Evolutionary conservation across 1,140 invertebrate genomes (phyloP), one percentile per base, ranked within the genome.

Genomic region (Ceratina japonica): DNA sequence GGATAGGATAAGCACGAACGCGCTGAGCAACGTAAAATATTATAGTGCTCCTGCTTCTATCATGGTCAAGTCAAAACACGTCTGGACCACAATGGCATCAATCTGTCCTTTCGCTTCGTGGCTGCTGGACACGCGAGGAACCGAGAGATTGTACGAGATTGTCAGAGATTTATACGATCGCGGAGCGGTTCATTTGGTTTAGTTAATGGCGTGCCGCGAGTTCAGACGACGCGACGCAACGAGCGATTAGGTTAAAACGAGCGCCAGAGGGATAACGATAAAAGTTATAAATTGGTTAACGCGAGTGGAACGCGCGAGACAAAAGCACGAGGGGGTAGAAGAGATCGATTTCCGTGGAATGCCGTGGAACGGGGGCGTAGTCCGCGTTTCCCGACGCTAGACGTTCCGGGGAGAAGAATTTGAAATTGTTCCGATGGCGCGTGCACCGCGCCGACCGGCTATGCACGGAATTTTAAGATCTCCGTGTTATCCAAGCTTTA

Each of bases 61-160:
- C 79, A 82, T 64, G 56, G 80, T 66, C 65, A 77, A 80, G 85
- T 88, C 86, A 87, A 87, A 89, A 87, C 87, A 87, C 83, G 80
- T 74, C 81, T 83, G 62, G 82, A 15, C 24, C 72, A 81, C 87
- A 86, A 87, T 86, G 85, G 81, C 80, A 78, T 80, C 80, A 75
- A 22, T 20, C 7, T 54, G 10, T 22, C 37, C 5, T 56, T 44
- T n/a, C 24, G 52, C 18, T 20, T 18, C 49, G 27, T 7, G 54
- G 16, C 70, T 1, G 31, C 8, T 13, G 0, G 22, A 12, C 0
- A 18, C 5, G 16, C 10, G 54, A 59, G 56, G 15, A 54, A n/a
- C 31, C 18, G 10, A 15, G 37, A 49, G 37, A 49, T 44, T 22
- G 20, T 18, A 22, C 13, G 59, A 37, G 66, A 70, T 22, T 37